Percentiles rank a stretch among this genome's conserved stretches.
Evolutionary conservation across 2,113 vertebrate genomes (phyloP).

Genomic region (Calypte anna): DNA sequence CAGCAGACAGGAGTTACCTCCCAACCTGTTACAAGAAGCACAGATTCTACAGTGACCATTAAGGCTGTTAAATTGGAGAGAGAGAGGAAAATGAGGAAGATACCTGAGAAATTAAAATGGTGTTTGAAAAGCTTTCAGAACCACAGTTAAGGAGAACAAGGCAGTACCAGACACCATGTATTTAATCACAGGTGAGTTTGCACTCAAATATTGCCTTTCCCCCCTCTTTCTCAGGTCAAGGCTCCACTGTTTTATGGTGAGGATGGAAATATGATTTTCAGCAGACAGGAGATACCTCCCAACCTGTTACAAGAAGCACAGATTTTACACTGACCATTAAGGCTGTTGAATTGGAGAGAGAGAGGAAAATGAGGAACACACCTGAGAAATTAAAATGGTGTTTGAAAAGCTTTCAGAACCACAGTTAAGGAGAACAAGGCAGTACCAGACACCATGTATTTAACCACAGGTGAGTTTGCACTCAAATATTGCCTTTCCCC

Average conservation of each 20-base stretch:
- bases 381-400: background rate
- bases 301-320: rapidly evolving
- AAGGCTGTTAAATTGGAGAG: background rate
- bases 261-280: background rate
- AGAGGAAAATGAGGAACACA: background rate
- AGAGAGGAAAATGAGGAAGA: background rate
- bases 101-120: background rate
- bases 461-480: background rate
- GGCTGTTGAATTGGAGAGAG: background rate
- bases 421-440: background rate
- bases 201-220: background rate
- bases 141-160: background rate
- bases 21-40: rapidly evolving
- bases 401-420: background rate
- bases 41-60: background rate
- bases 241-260: too few relatives aligned
- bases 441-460: background rate
- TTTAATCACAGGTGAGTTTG: background rate
- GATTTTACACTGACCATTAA: background rate
- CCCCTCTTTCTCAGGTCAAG: background rate
- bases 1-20: rapidly evolving
- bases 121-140: background rate
- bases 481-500: background rate
- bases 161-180: background rate
- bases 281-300: background rate